Percentiles rank a stretch among this genome's conserved stretches.
Conservation (phyloP, 2,113 vertebrate species). For the Gymnogyps californianus region DNA sequence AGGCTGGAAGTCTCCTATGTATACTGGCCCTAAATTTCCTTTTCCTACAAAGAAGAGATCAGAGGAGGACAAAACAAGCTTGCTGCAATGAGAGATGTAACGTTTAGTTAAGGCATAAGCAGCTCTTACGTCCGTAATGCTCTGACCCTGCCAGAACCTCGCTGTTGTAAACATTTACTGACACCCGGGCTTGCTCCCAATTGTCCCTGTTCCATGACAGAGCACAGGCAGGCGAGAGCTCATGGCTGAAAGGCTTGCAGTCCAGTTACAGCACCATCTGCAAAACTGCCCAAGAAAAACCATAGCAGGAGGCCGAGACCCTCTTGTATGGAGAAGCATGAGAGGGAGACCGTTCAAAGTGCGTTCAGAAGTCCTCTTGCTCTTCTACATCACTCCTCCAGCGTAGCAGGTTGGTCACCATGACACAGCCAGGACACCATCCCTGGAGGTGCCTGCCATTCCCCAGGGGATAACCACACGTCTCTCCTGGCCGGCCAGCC, state of each 20-base stretch:
- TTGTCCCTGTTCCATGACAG: rapidly evolving
- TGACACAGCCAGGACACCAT: not conserved
- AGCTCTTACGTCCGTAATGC: not conserved
- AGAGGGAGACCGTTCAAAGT: not conserved
- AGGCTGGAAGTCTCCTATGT: not conserved
- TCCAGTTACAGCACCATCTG: not conserved
- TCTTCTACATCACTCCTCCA: not conserved
- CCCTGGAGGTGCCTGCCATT: not conserved
- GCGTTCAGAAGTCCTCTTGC: not conserved
- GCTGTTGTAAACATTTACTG: rapidly evolving
- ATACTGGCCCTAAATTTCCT: not conserved
- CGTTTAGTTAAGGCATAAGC: rapidly evolving
- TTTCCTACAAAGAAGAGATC: not conserved
- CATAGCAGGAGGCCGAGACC: not conserved
- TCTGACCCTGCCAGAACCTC: not conserved
- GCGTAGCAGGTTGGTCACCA: not conserved
- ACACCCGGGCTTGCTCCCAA: rapidly evolving
- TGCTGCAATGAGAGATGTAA: not conserved
- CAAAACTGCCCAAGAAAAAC: rapidly evolving
- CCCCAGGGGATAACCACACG: not conserved
- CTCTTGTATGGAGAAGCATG: not conserved
- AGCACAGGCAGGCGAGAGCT: not conserved
- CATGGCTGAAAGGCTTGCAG: rapidly evolving
- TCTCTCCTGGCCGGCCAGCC: not conserved
- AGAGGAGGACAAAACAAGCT: not conserved